Evolutionary conservation across 2,888 invertebrate species (phyloP).

Genomic region (Schrankia costaestrigalis): DNA sequence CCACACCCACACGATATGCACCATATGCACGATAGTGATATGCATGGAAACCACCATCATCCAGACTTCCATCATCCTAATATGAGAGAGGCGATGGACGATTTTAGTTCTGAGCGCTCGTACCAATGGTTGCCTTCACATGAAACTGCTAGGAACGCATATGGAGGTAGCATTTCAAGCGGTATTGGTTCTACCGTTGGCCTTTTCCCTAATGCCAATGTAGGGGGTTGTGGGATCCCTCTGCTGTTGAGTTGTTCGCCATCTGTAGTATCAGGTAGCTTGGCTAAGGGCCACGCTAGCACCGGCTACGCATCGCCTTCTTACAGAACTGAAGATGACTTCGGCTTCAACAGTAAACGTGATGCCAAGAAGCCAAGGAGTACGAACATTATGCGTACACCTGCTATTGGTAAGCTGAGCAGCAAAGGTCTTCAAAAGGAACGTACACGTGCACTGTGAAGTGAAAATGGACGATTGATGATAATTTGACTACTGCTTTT

Average conservation of each 20-base stretch:
- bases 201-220: constrained; percentile 63
- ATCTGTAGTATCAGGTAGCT: constrained; percentile 59
- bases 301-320: constrained; percentile 41
- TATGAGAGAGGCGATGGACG: constrained; percentile 44
- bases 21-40: constrained; percentile 33
- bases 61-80: constrained; percentile 37
- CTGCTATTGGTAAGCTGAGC: constrained; percentile 26
- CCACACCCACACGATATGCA: constrained; percentile 38
- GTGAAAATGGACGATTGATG: not conserved
- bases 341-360: constrained; percentile 56
- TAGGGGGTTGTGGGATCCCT: constrained; percentile 65
- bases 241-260: constrained; percentile 69
- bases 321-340: constrained; percentile 57
- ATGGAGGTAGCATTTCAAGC: constrained; percentile 35
- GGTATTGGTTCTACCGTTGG: constrained; percentile 43
- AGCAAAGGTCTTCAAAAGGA: no score
- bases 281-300: constrained; percentile 48
- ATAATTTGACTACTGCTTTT: constrained; percentile 12
- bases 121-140: constrained; percentile 49
- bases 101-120: constrained; percentile 34
- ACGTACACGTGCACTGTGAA: constrained; percentile 14
- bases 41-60: constrained; percentile 38
- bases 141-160: constrained; percentile 45
- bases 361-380: constrained; percentile 43
- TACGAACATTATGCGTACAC: constrained; percentile 18